These are phyloP conservation scores for Neomorphus geoffroyi DNA, from an alignment of 2,797 vertebrate genomes.

Conservation along the genomic window DNA sequence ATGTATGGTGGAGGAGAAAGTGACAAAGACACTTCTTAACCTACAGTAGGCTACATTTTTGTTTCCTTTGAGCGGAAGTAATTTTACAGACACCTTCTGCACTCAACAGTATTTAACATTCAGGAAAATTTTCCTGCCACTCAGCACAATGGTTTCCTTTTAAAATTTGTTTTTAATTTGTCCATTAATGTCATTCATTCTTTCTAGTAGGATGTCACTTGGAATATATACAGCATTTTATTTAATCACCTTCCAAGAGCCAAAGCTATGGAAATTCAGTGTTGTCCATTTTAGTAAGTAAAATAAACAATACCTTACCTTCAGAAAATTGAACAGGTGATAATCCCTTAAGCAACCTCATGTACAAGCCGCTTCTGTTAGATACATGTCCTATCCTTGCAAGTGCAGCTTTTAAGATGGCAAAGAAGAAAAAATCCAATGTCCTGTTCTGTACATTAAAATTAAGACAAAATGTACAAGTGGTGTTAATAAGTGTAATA, in stretches of 20 bases:
- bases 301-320: slow-evolving; percentile 68
- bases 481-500: slow-evolving; percentile 84
- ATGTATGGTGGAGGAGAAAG: slow-evolving; percentile 95
- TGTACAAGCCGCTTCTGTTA: slow-evolving; percentile 75
- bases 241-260: slow-evolving; percentile 80
- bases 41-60: slow-evolving; percentile 66
- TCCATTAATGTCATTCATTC: slow-evolving; percentile 76
- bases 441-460: slow-evolving; percentile 80
- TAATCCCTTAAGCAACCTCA: slow-evolving; percentile 71
- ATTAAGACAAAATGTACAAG: slow-evolving; percentile 74
- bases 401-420: slow-evolving; percentile 75
- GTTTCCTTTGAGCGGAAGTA: slow-evolving; percentile 55
- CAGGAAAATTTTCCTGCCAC: slow-evolving; percentile 76
- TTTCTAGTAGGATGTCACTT: slow-evolving; percentile 77
- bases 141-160: slow-evolving; percentile 75
- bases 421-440: slow-evolving; percentile 59
- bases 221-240: slow-evolving; percentile 75
- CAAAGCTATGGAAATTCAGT: slow-evolving; percentile 81
- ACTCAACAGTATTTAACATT: slow-evolving; percentile 74
- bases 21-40: slow-evolving; percentile 84
- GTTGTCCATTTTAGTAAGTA: slow-evolving; percentile 78
- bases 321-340: slow-evolving; percentile 72
- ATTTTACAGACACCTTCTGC: slow-evolving; percentile 68
- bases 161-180: slow-evolving; percentile 66
- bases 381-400: slow-evolving; percentile 69